A percentile compares a stretch with the other conserved stretches of the same genome.
phyloP scores from a whole-genome alignment of 2,888 invertebrate genomes.

The Marronus borbonicus region DNA sequence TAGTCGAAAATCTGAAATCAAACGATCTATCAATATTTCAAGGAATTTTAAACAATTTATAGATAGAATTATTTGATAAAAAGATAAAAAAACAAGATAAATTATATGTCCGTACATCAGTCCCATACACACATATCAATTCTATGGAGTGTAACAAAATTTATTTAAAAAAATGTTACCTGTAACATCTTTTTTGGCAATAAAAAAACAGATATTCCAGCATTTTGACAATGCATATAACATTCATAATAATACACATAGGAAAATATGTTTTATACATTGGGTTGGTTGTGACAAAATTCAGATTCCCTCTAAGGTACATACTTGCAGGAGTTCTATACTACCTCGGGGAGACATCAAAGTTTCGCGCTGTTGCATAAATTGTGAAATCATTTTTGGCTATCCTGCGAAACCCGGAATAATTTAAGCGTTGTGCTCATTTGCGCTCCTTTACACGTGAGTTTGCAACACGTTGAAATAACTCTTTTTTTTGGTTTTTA shows the following conservation, averaged over 20 bases:
- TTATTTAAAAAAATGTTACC: no score
- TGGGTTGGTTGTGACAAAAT: neutral
- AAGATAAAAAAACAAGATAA: neutral
- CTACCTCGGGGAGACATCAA: conserved; percentile 32
- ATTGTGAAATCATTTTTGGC: conserved; percentile 30
- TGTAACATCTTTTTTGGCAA: no score
- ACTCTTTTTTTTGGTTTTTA: neutral
- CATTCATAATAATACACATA: neutral
- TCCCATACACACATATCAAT: no score
- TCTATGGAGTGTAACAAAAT: no score
- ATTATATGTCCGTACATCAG: neutral
- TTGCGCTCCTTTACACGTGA: conserved; percentile 11
- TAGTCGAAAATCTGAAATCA: no score
- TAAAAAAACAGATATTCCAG: no score
- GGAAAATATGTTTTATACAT: conserved; percentile 9
- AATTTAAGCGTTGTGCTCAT: conserved; percentile 17
- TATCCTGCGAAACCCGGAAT: conserved; percentile 10
- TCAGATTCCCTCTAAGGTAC: neutral
- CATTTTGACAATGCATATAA: neutral
- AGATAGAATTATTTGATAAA: no score
- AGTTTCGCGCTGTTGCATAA: conserved; percentile 34
- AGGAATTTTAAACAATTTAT: no score
- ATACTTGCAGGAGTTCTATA: neutral
- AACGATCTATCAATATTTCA: no score
- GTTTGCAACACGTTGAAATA: neutral